These are phyloP conservation scores for Phylloscopus trochiloides DNA, from an alignment of 2,113 vertebrate genomes.

Conservation along the genomic window DNA sequence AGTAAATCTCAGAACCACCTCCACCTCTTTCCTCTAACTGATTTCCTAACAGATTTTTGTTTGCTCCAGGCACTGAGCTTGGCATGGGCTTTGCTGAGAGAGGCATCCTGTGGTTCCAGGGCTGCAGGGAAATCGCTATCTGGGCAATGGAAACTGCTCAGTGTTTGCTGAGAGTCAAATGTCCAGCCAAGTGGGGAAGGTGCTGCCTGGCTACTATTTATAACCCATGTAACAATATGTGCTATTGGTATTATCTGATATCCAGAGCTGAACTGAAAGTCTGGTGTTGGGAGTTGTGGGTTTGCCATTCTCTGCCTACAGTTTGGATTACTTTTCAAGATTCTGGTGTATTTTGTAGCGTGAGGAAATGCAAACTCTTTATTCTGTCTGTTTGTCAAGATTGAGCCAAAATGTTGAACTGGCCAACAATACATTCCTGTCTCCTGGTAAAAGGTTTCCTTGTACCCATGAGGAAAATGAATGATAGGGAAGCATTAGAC, in stretches of 20 bases:
- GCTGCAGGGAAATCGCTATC: background rate
- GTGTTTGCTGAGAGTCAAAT: background rate
- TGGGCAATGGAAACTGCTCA: background rate
- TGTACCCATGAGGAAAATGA: background rate
- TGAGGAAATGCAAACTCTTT: background rate
- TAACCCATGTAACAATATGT: background rate
- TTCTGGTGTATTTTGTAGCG: background rate
- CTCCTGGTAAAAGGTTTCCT: background rate
- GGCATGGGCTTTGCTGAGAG: background rate
- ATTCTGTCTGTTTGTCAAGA: background rate
- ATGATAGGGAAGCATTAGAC: background rate
- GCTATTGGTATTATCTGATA: background rate
- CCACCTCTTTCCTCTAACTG: background rate
- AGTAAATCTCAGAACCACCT: background rate
- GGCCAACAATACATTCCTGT: background rate
- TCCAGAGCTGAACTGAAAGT: background rate
- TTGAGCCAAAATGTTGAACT: background rate
- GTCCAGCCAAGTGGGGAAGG: constrained; percentile 25
- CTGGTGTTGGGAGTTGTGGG: background rate
- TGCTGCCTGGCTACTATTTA: constrained; percentile 49
- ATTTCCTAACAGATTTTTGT: constrained; percentile 17
- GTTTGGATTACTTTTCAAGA: background rate
- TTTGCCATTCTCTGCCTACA: background rate
- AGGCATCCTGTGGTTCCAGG: background rate
- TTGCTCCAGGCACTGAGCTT: background rate